Percentiles rank a stretch among this genome's conserved stretches.
Conservation (phyloP, 2,888 invertebrate genomes). For the Chrysolina oricalcia region DNA sequence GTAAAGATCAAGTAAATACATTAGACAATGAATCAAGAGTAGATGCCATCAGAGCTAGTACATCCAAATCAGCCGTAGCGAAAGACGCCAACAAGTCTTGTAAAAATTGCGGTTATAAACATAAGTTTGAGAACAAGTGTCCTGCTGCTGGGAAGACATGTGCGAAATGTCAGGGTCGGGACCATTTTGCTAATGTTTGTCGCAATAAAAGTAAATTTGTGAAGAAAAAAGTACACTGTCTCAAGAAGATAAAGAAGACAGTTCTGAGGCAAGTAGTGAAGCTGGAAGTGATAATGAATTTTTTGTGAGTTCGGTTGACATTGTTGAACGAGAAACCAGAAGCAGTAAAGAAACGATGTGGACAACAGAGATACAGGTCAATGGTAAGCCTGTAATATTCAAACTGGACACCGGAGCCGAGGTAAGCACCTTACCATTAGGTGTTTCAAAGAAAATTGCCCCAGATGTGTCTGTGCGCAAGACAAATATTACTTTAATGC, state of each 20-base stretch:
- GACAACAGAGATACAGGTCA: constrained; percentile 36
- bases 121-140: constrained; percentile 12
- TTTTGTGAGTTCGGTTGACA: constrained; percentile 37
- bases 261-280: constrained; percentile 28
- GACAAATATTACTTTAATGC: constrained; percentile 35
- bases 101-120: constrained; percentile 21
- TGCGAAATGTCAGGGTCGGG: constrained; percentile 28
- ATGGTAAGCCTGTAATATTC: constrained; percentile 39
- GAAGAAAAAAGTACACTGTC: constrained; percentile 19
- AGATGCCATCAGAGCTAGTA: constrained; percentile 16
- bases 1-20: not conserved
- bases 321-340: not conserved
- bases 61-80: not conserved
- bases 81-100: not conserved
- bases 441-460: constrained; percentile 32
- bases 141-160: constrained; percentile 36
- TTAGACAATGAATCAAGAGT: constrained; percentile 17
- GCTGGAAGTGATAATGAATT: constrained; percentile 38
- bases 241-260: constrained; percentile 2
- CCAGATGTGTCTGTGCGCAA: constrained; percentile 16
- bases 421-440: constrained; percentile 41
- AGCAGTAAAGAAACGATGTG: constrained; percentile 33
- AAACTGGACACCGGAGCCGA: constrained; percentile 49
- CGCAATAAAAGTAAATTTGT: not conserved
- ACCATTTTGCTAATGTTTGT: constrained; percentile 35